These are phyloP conservation scores for Heliocidaris tuberculata DNA, from an alignment of 35 echinoderm and acorn worm species.

Conservation along the genomic window DNA sequence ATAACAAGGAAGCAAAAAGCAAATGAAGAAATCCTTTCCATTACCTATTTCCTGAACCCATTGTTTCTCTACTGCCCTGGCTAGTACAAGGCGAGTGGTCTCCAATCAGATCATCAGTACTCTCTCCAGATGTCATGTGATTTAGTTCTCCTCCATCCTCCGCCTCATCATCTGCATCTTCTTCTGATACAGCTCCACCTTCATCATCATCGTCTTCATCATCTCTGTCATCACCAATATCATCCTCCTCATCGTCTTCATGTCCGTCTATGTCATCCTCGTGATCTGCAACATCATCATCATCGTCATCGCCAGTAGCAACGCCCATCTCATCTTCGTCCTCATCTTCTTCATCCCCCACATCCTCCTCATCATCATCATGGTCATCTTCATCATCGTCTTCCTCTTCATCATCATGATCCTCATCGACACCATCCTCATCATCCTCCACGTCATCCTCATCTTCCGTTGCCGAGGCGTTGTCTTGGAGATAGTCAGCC, in stretches of 20 bases:
- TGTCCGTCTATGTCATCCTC: conserved; percentile 52
- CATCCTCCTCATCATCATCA: conserved; percentile 56
- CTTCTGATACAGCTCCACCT: conserved; percentile 15
- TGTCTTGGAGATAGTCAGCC: conserved; percentile 80
- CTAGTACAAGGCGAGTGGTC: conserved; percentile 49
- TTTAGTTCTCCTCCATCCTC: conserved; percentile 53
- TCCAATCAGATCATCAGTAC: background rate
- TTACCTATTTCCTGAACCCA: background rate
- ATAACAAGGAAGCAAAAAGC: background rate
- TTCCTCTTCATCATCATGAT: conserved; percentile 63
- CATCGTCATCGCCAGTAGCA: conserved; percentile 21
- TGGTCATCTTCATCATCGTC: conserved; percentile 55
- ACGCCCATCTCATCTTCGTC: conserved; percentile 46
- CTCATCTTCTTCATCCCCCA: conserved; percentile 33
- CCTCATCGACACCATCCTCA: conserved; percentile 56
- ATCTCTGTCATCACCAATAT: conserved; percentile 39
- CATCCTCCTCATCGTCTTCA: conserved; percentile 29
- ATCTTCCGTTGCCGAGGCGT: conserved; percentile 62
- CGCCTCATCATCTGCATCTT: conserved; percentile 42
- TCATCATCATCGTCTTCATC: conserved; percentile 50
- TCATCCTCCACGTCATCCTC: conserved; percentile 63
- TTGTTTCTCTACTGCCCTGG: conserved; percentile 40
- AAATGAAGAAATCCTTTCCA: background rate
- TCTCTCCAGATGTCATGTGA: conserved; percentile 50
- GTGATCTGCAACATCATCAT: conserved; percentile 41